Evolutionary conservation across 1,140 invertebrate species (phyloP).

Genomic region (Myzus persicae): DNA sequence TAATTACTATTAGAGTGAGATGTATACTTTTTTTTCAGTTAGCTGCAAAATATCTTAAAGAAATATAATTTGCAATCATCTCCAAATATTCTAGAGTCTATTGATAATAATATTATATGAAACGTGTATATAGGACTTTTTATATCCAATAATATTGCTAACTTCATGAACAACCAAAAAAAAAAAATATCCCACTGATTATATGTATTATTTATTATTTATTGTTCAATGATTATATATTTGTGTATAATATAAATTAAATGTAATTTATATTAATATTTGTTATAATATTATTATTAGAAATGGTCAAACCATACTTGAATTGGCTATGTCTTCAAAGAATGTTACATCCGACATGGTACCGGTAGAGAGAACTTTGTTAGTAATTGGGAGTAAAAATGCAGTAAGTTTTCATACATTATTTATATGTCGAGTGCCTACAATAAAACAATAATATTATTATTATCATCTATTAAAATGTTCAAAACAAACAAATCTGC

Average conservation of each 20-base stretch:
- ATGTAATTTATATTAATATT: neutral
- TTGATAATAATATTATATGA: neutral
- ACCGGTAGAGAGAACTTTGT: conserved; percentile 57
- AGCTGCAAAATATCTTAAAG: neutral
- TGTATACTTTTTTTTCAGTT: neutral
- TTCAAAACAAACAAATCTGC: neutral
- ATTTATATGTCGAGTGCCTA: no score
- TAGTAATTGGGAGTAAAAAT: conserved; percentile 69
- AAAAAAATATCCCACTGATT: neutral
- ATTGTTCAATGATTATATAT: neutral
- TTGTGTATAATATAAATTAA: neutral
- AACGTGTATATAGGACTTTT: neutral
- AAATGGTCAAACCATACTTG: conserved; percentile 17
- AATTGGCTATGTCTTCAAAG: conserved; percentile 30
- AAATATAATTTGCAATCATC: neutral
- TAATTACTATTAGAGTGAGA: no score
- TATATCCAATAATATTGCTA: neutral
- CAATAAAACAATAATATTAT: neutral
- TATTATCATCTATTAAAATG: neutral
- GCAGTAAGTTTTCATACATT: conserved; percentile 65
- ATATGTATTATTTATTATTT: neutral
- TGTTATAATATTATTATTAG: neutral
- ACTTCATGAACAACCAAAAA: neutral
- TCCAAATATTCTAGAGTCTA: neutral
- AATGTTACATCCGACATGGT: neutral